These are phyloP conservation scores for Echinops telfairi DNA, from an alignment of 2,113 vertebrate species.

Conservation along the genomic window DNA sequence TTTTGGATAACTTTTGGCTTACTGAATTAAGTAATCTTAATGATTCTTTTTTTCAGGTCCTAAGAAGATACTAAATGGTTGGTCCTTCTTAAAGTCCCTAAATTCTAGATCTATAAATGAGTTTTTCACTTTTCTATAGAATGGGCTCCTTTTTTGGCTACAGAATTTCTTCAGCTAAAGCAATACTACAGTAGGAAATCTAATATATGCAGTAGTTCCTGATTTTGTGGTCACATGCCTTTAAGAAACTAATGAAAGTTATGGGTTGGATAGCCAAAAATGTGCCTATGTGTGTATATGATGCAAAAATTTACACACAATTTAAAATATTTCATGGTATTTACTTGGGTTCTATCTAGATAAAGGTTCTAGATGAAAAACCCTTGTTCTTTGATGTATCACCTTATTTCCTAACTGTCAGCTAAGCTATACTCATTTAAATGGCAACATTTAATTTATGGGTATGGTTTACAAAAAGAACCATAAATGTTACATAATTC, in stretches of 20 bases:
- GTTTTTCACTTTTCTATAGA: constrained; percentile 54
- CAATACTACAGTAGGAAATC: constrained; percentile 67
- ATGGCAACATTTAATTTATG: constrained; percentile 18
- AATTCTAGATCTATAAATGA: constrained; percentile 60
- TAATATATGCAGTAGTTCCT: neutral
- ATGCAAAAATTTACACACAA: neutral
- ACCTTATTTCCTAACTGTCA: neutral
- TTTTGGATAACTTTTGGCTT: constrained; percentile 27
- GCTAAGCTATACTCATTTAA: neutral
- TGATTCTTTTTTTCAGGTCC: constrained; percentile 75
- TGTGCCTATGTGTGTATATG: neutral
- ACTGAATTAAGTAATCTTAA: constrained; percentile 67
- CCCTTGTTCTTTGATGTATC: neutral
- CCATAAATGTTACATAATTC: neutral
- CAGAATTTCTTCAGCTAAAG: constrained; percentile 51
- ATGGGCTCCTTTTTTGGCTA: constrained; percentile 24
- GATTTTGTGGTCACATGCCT: neutral
- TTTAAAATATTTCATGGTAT: neutral
- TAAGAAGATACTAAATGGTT: constrained; percentile 79
- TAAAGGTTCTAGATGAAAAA: neutral
- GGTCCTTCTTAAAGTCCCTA: constrained; percentile 65
- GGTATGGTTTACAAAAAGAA: neutral
- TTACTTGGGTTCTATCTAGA: neutral
- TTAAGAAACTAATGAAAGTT: constrained; percentile 20
- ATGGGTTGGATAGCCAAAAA: constrained; percentile 23